Conservation (phyloP, 2,113 vertebrate species). For the Tupaia chinensis region DNA sequence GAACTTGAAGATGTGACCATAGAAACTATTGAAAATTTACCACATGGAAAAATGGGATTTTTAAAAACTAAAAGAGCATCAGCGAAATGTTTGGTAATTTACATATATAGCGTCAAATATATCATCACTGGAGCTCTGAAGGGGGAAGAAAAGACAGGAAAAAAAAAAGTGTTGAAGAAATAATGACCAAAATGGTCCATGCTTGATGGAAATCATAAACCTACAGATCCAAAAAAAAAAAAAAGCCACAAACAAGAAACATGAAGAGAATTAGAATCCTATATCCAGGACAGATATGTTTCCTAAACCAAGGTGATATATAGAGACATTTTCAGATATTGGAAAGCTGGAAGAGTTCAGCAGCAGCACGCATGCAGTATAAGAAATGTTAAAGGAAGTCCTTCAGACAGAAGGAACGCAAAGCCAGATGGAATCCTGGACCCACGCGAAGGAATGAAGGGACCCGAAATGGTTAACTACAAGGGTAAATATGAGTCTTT, state of each 20-base stretch:
- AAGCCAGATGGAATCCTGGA: slow-evolving; percentile 37
- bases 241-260: not conserved
- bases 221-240: slow-evolving; percentile 18
- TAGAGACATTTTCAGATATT: slow-evolving; percentile 8
- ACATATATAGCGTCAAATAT: not conserved
- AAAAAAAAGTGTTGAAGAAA: slow-evolving; percentile 24
- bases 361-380: not conserved
- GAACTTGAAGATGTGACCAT: not conserved
- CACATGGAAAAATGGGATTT: not conserved
- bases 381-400: slow-evolving; percentile 12
- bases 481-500: not conserved
- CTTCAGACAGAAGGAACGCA: not conserved
- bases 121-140: not conserved
- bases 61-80: not conserved
- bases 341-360: slow-evolving; percentile 33
- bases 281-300: not conserved
- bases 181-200: not conserved
- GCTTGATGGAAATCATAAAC: slow-evolving; percentile 16
- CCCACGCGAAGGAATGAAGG: slow-evolving; percentile 8
- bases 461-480: not conserved
- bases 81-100: slow-evolving; percentile 15
- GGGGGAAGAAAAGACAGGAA: not conserved
- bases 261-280: slow-evolving; percentile 32
- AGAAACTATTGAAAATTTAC: not conserved
- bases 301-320: slow-evolving; percentile 19